These are phyloP conservation scores for Tonatia bakeri DNA, from an alignment of 2,113 vertebrate species.

Conservation along the genomic window DNA sequence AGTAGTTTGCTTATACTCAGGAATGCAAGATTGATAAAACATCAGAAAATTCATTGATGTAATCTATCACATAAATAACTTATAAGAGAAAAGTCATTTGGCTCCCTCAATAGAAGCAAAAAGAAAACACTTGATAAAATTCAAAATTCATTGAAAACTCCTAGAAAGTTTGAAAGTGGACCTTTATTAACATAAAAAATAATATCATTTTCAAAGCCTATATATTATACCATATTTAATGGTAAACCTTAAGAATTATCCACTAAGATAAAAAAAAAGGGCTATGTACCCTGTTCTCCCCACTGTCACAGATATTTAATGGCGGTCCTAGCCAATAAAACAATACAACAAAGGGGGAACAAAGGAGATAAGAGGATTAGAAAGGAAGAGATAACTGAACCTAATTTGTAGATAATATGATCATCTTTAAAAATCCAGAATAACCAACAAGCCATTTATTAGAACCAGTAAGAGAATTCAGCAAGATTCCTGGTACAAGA, in stretches of 20 bases:
- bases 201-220: neutral
- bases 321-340: neutral
- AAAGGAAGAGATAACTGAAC: neutral
- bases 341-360: neutral
- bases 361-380: neutral
- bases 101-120: neutral
- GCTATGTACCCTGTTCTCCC: neutral
- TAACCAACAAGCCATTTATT: neutral
- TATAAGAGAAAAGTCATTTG: neutral
- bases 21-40: neutral
- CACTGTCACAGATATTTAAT: neutral
- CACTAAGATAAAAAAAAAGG: neutral
- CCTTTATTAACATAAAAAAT: neutral
- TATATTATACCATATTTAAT: neutral
- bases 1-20: neutral
- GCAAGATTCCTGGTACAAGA: neutral
- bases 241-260: neutral
- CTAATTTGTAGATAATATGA: neutral
- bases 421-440: constrained; percentile 4
- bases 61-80: neutral
- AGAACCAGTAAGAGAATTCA: neutral
- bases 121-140: constrained; percentile 13
- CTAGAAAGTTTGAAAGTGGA: neutral
- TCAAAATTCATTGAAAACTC: neutral
- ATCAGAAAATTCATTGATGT: constrained; percentile 9